Evolutionary conservation across 2,797 vertebrate genomes (phyloP), one percentile per base, ranked within the genome.

Genomic region (Diglossa cyanea): DNA sequence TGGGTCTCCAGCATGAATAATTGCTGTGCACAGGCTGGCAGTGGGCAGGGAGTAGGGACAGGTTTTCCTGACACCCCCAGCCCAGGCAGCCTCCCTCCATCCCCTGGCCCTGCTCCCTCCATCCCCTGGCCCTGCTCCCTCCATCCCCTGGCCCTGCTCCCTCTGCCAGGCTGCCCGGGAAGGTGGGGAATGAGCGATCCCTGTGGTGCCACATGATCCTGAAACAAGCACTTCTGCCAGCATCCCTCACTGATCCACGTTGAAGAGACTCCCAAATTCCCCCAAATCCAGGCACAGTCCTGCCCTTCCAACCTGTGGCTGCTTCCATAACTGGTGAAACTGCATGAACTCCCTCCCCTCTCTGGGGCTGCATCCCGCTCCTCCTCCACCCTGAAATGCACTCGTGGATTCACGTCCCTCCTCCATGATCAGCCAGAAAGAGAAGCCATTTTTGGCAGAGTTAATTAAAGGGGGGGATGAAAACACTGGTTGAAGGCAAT

Each of bases 151-250:
- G 4, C 12, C 13, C 13, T 0, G 0, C 13, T 71, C 57, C 83
- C 77, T 68, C 26, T 0, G 23, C 44, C 0, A 0, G 40, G 28
- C 48, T 11, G 26, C 2, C 20, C 0, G 26, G 12, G 24, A 28
- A 58, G 60, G 60, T 24, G 47, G 7, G 7, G 42, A 12, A 4
- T 4, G 0, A 44, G 77, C 17, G 68, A 40, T 13, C 3, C 2
- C 1, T 0, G 31, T 0, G 0, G 39, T 15, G 48, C 13, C 19
- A 3, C 25, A 0, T 0, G 0, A 10, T 8, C 62, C 57, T 14
- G 4, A 72, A 31, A 26, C 5, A 3, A 44, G 30, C 8, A 1
- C 11, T n/a, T 28, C 50, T 72, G 62, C 42, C 31, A 39, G n/a
- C 18, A 24, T 11, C 50, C 45, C 40, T 63, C 42, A 1, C 5